These are phyloP conservation scores for Leptarthrus brevirostris DNA, from an alignment of 2,888 invertebrate species.

Conservation along the genomic window DNA sequence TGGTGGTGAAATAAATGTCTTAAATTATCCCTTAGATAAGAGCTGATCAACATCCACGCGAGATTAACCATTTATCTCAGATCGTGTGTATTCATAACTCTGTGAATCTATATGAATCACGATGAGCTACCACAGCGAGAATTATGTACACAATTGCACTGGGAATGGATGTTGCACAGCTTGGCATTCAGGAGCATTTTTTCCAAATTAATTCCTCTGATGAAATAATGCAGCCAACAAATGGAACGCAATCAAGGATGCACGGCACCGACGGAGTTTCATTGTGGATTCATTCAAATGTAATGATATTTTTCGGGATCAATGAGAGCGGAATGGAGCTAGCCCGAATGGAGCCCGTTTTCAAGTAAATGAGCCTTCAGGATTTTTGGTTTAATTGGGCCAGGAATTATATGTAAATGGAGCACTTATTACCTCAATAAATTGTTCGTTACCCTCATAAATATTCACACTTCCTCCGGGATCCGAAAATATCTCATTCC, in stretches of 20 bases:
- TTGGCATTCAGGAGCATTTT: background rate
- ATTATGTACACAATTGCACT: too few relatives aligned
- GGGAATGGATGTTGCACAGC: background rate
- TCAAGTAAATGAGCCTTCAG: too few relatives aligned
- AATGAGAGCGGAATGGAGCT: background rate
- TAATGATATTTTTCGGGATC: slow-evolving; percentile 4
- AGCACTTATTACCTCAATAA: too few relatives aligned
- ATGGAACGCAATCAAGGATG: background rate
- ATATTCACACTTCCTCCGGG: too few relatives aligned
- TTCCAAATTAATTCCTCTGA: slow-evolving; percentile 12
- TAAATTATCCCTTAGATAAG: slow-evolving; percentile 28
- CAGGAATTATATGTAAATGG: too few relatives aligned
- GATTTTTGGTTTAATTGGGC: too few relatives aligned
- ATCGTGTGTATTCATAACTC: background rate
- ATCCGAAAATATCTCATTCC: background rate
- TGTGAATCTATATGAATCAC: slow-evolving; percentile 18
- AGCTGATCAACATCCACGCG: background rate
- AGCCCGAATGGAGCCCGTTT: too few relatives aligned
- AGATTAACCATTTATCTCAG: slow-evolving; percentile 10
- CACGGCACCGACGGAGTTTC: background rate
- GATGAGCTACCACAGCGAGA: background rate
- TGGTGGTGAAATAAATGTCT: slow-evolving; percentile 37
- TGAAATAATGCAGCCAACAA: slow-evolving; percentile 5
- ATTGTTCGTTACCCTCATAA: too few relatives aligned
- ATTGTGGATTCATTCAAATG: slow-evolving; percentile 1